Conservation (phyloP, 2,113 vertebrate species). For the Rhizomys pruinosus region DNA sequence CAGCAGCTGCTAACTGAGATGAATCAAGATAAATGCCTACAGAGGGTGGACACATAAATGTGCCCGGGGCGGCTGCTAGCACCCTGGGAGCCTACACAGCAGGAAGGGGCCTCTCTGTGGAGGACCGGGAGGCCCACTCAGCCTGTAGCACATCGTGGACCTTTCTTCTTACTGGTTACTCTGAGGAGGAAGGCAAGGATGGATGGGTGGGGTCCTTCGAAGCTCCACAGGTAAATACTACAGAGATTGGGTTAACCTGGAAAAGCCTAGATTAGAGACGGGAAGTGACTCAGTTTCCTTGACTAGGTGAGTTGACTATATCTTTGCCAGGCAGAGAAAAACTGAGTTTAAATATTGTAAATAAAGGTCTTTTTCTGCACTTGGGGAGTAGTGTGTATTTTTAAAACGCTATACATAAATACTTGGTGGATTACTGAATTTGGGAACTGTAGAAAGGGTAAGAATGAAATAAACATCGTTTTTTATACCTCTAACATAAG, state of each 20-base stretch:
- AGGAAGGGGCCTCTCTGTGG: fast-evolving
- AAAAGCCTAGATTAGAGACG: neutral
- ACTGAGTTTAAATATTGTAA: neutral
- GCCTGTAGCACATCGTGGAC: too few species aligned
- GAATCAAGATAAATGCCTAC: neutral
- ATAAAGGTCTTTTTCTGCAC: neutral
- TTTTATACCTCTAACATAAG: slow-evolving; percentile 9
- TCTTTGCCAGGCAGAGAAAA: neutral
- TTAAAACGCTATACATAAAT: neutral
- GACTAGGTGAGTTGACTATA: neutral
- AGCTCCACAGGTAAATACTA: neutral
- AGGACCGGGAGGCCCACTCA: too few species aligned
- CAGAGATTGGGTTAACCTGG: neutral
- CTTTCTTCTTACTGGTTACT: neutral
- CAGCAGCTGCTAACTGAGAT: neutral
- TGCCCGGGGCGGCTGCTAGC: neutral
- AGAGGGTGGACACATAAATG: neutral
- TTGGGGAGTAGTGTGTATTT: neutral
- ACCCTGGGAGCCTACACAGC: neutral
- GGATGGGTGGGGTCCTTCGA: neutral
- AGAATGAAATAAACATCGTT: neutral
- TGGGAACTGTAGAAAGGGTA: neutral
- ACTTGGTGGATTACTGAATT: neutral
- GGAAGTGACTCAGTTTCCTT: neutral
- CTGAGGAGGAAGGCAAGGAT: neutral